Evolutionary conservation across 2,888 invertebrate genomes (phyloP).

Genomic region (Teleiodes luculella): DNA sequence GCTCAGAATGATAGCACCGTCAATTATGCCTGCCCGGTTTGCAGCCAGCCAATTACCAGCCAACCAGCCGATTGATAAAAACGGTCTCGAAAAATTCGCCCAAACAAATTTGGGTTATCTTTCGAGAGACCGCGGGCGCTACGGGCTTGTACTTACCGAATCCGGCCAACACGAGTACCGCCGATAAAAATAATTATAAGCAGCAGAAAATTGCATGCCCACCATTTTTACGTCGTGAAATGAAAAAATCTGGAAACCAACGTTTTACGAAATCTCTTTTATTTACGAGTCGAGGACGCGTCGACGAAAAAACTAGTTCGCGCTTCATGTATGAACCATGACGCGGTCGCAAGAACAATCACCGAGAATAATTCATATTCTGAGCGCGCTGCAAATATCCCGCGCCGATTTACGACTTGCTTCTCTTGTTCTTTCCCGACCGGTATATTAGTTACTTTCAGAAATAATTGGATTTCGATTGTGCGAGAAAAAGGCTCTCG

Average conservation of each 20-base stretch:
- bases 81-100: constrained; percentile 67
- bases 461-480: constrained; percentile 77
- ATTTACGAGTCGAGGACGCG: constrained; percentile 54
- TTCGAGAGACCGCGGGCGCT: constrained; percentile 48
- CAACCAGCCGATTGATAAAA: constrained; percentile 70
- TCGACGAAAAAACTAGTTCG: constrained; percentile 70
- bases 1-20: constrained; percentile 74
- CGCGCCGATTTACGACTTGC: constrained; percentile 64
- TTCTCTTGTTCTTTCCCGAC: constrained; percentile 60
- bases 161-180: constrained; percentile 44
- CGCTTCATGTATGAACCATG: constrained; percentile 79
- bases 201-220: constrained; percentile 45
- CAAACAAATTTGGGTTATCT: constrained; percentile 71
- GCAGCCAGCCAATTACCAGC: constrained; percentile 67
- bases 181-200: constrained; percentile 58
- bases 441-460: constrained; percentile 71
- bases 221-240: constrained; percentile 29
- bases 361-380: constrained; percentile 77
- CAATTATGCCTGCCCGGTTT: constrained; percentile 64
- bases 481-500: constrained; percentile 61
- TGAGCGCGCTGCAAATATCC: constrained; percentile 73
- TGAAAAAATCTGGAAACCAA: constrained; percentile 51
- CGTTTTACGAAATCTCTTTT: constrained; percentile 56
- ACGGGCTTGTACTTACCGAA: constrained; percentile 48
- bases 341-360: constrained; percentile 73